Conservation (phyloP, 2,113 vertebrate genomes). For the Nothobranchius furzeri region DNA sequence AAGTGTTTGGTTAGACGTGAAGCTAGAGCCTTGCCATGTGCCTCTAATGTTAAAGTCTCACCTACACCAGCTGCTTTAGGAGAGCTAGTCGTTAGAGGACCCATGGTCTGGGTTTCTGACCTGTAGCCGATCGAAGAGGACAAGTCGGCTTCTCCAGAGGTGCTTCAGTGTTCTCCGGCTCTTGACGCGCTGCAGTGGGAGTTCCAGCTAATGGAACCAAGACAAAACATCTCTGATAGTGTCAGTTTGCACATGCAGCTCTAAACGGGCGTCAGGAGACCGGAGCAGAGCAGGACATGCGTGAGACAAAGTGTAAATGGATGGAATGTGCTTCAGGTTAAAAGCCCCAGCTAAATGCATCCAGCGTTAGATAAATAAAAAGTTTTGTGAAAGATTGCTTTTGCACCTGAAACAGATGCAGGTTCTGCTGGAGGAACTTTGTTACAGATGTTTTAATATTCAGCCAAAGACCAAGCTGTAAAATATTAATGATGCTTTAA, state of each 20-base stretch:
- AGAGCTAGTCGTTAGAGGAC: too few relatives aligned
- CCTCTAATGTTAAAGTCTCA: too few relatives aligned
- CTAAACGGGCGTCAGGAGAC: conserved; percentile 44
- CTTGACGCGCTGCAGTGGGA: conserved; percentile 30
- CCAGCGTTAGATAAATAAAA: conserved; percentile 52
- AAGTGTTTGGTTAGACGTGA: too few relatives aligned
- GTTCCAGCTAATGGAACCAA: conserved; percentile 64
- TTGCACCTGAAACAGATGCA: conserved; percentile 17
- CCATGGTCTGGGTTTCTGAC: not conserved
- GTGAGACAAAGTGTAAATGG: conserved; percentile 37
- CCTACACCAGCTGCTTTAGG: too few relatives aligned
- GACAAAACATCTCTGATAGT: conserved; percentile 67
- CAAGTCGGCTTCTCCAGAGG: not conserved
- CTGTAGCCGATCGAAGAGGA: not conserved
- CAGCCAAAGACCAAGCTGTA: too few relatives aligned
- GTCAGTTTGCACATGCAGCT: conserved; percentile 64
- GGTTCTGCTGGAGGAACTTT: not conserved
- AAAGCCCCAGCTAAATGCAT: conserved; percentile 48
- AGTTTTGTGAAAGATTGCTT: conserved; percentile 42
- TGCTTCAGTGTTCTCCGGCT: conserved; percentile 23
- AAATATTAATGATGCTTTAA: too few relatives aligned
- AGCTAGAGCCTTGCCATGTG: too few relatives aligned
- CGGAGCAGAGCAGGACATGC: conserved; percentile 36
- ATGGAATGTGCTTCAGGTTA: conserved; percentile 18
- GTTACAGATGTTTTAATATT: too few relatives aligned